Base-by-base conservation (phyloP, 2,113 vertebrate species). In the Bambusicola thoracicus region DNA sequence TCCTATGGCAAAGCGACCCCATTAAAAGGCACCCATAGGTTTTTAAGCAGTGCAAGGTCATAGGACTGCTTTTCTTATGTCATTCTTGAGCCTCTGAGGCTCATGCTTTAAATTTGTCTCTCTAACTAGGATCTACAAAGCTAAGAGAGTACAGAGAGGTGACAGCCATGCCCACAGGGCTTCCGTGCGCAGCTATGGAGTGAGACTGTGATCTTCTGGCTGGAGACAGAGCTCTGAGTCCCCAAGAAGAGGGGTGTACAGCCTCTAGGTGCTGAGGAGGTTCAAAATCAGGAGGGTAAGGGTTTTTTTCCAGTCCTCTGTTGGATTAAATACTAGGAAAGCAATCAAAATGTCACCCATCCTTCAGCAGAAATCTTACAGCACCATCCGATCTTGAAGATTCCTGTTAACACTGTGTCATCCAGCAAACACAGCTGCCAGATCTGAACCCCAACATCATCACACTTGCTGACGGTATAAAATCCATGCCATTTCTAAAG, bases 381-480 rank as follows among this genome's bases (percentile, higher is more conserved):
- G 32, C 63, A 85, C 41, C 55, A 44, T 77, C 63, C 83, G 68
- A 44, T 86, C 63, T 58, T 69, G 72, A 85, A 49, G 68, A 76
- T 66, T 82, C 40, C 58, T 69, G 8, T 90, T 44, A 73, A 32
- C 19, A 44, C 36, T 34, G 34, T 25, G 67, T 68, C 53, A 36
- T 68, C 65, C 85, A 89, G 32, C 46, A 79, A 90, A 86, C 0
- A 0, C 32, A 78, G 53, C 61, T 75, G 38, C 38, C 68, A 43
- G 73, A 34, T 67, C 41, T 56, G 48, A 34, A 14, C 20, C 34
- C 0, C 13, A 25, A 41, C 12, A 63, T 78, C 46, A 63, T 34
- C 69, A 91, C 3, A 78, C 56, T 48, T 62, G 8, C 44, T 48
- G 44, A 56, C 18, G 16, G 12, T 70, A 48, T 46, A 16, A 46